Conservation (phyloP, 2,113 vertebrate species). For the Cavia porcellus region DNA sequence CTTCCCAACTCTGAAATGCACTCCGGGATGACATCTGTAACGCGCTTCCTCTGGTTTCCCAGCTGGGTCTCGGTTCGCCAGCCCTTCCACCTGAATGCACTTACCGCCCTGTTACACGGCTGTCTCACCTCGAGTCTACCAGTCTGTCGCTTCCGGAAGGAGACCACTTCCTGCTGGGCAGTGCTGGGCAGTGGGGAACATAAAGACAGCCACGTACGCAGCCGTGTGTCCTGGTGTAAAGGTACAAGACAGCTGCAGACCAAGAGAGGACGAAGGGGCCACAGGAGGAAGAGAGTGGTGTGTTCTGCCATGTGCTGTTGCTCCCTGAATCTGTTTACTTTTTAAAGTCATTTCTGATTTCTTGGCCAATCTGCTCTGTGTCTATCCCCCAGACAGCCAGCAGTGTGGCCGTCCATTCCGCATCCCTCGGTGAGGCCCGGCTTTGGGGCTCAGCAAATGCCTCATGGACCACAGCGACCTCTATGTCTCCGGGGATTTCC, state of each 20-base stretch:
- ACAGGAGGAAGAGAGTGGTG: neutral
- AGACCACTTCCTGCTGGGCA: slow-evolving; percentile 57
- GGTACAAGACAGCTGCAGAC: slow-evolving; percentile 54
- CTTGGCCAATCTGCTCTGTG: slow-evolving; percentile 62
- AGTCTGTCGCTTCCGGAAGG: slow-evolving; percentile 62
- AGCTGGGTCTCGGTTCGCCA: neutral
- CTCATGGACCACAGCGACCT: slow-evolving; percentile 41
- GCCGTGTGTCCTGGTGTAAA: slow-evolving; percentile 51
- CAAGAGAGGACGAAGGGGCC: neutral
- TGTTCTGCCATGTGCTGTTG: slow-evolving; percentile 63
- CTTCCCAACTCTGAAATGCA: neutral
- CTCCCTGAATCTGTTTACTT: slow-evolving; percentile 69
- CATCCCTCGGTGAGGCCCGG: neutral
- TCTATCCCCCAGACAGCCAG: slow-evolving; percentile 50
- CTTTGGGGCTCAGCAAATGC: slow-evolving; percentile 49
- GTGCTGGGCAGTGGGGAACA: neutral
- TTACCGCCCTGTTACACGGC: neutral
- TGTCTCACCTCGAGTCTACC: neutral
- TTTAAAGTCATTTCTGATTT: slow-evolving; percentile 66
- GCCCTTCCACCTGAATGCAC: slow-evolving; percentile 5
- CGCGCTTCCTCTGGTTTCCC: neutral
- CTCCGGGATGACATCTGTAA: neutral
- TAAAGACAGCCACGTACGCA: neutral
- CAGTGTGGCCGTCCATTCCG: slow-evolving; percentile 21
- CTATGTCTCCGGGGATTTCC: neutral